phyloP scores from a whole-genome alignment of 2,113 vertebrate genomes.

The Manacus vitellinus region DNA sequence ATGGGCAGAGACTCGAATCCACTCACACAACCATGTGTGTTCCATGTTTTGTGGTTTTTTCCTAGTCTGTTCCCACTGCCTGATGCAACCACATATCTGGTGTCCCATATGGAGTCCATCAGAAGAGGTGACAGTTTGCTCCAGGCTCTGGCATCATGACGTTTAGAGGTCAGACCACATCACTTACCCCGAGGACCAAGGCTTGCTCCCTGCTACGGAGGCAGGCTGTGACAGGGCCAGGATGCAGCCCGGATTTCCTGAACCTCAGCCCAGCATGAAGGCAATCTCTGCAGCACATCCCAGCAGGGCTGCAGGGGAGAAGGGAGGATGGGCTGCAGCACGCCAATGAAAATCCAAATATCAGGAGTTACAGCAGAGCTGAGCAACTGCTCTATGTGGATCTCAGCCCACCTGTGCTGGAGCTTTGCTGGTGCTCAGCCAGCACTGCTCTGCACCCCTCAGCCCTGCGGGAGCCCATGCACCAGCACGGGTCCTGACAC shows the following conservation, averaged over 20 bases:
- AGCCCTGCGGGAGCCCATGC: neutral
- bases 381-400: neutral
- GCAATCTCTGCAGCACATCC: constrained; percentile 8
- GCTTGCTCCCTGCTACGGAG: neutral
- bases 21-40: neutral
- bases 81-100: neutral
- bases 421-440: neutral
- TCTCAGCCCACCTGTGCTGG: neutral
- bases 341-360: neutral
- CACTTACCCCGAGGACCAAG: neutral
- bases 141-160: neutral
- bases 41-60: neutral
- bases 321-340: neutral
- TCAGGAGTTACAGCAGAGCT: neutral
- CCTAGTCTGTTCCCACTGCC: neutral
- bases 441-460: neutral
- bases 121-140: neutral
- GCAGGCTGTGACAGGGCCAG: neutral
- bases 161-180: neutral
- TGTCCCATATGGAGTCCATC: neutral
- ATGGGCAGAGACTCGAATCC: neutral
- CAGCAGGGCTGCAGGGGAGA: accelerated
- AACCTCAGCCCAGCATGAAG: neutral
- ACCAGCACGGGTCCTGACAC: accelerated
- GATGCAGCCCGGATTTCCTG: neutral